Conservation (phyloP, 2,113 vertebrate genomes). For the Chlorodrepanis virens region DNA sequence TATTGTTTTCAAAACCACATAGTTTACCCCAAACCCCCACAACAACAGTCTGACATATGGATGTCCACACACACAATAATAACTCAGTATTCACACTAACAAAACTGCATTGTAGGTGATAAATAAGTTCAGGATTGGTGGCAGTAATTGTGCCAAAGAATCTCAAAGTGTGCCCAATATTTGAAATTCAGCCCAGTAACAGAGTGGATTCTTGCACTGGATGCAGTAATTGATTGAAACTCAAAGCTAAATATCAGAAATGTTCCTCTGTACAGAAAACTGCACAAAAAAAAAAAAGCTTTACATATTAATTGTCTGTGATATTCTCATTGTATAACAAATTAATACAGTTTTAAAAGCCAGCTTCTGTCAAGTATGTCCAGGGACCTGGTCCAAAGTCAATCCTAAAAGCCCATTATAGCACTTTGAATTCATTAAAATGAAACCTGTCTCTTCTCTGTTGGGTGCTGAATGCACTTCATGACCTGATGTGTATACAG, state of each 20-base stretch:
- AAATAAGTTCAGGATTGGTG: background rate
- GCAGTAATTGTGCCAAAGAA: background rate
- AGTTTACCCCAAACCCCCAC: background rate
- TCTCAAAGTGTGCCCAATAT: background rate
- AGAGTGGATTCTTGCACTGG: background rate
- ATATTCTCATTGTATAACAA: background rate
- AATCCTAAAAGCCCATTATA: background rate
- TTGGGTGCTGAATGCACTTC: background rate
- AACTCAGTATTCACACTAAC: background rate
- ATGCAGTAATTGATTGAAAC: background rate
- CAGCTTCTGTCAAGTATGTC: background rate
- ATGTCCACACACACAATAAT: background rate
- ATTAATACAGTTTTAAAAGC: background rate
- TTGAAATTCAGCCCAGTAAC: background rate
- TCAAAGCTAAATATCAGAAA: background rate
- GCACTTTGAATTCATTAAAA: conserved; percentile 11
- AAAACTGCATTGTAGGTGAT: background rate
- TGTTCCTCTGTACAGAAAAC: background rate
- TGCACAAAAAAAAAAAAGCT: background rate
- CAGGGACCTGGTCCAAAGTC: background rate
- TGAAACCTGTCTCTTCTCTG: background rate
- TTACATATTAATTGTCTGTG: background rate
- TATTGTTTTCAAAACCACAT: background rate
- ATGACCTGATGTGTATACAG: background rate
- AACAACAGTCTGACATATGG: background rate